These are phyloP conservation scores for Noctua janthe DNA, from an alignment of 2,888 invertebrate species.

Conservation along the genomic window DNA sequence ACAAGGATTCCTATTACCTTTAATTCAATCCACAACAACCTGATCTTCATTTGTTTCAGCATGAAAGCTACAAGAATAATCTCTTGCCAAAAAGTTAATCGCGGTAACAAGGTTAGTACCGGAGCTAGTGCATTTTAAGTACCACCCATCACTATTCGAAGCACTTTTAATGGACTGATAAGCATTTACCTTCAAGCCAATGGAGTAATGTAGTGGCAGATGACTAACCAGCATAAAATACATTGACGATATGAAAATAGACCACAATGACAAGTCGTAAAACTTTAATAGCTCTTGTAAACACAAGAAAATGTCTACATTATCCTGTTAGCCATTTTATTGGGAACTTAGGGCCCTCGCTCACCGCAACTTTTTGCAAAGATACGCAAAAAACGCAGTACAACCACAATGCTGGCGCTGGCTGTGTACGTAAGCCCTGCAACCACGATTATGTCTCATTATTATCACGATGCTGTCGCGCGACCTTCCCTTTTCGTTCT, in stretches of 20 bases:
- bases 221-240: slow-evolving; percentile 21
- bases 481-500: neutral
- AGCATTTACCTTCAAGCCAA: slow-evolving; percentile 18
- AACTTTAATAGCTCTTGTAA: slow-evolving; percentile 44
- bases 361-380: neutral
- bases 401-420: neutral
- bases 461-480: neutral
- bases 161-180: slow-evolving; percentile 38
- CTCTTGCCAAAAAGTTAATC: slow-evolving; percentile 2
- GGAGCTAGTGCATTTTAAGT: slow-evolving; percentile 12
- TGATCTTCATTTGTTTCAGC: neutral
- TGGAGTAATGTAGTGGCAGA: slow-evolving; percentile 13
- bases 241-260: slow-evolving; percentile 33
- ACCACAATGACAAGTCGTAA: slow-evolving; percentile 36
- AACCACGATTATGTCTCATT: neutral
- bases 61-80: neutral
- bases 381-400: neutral
- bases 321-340: slow-evolving; percentile 8
- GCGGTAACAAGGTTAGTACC: neutral
- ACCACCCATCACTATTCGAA: neutral
- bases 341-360: neutral
- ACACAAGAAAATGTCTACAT: slow-evolving; percentile 16
- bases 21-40: neutral
- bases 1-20: neutral
- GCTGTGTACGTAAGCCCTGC: neutral